These are phyloP conservation scores for Temnothorax curvispinosus DNA, from an alignment of 1,140 invertebrate species.

Conservation along the genomic window DNA sequence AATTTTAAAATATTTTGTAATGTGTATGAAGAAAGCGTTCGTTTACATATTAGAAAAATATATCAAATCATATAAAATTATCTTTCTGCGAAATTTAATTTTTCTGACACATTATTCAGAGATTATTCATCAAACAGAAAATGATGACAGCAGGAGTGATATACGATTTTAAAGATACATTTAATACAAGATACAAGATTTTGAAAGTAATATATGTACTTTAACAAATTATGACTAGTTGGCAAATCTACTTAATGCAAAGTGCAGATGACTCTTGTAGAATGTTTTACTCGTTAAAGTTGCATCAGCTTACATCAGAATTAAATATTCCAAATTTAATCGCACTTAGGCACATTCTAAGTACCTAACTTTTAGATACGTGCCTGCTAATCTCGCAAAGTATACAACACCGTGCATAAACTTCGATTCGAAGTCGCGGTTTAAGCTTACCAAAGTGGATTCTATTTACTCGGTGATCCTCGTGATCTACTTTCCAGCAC, in stretches of 20 bases:
- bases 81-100: background rate
- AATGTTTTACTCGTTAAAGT: background rate
- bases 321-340: slow-evolving; percentile 48
- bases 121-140: background rate
- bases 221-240: background rate
- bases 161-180: background rate
- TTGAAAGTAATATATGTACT: background rate
- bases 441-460: slow-evolving; percentile 60
- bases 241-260: background rate
- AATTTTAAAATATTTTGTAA: background rate
- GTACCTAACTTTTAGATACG: slow-evolving; percentile 24
- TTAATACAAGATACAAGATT: too few species aligned
- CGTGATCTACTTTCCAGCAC: slow-evolving; percentile 69
- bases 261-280: background rate
- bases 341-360: background rate
- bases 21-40: background rate
- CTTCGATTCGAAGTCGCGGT: slow-evolving; percentile 60
- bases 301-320: background rate
- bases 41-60: background rate
- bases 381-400: slow-evolving; percentile 5
- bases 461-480: slow-evolving; percentile 71
- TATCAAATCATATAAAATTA: background rate
- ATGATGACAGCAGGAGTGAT: background rate
- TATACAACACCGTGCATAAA: slow-evolving; percentile 34
- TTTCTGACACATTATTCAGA: background rate